Base-by-base conservation (phyloP, 1,140 invertebrate species). In the Hydropsyche tenuis region DNA sequence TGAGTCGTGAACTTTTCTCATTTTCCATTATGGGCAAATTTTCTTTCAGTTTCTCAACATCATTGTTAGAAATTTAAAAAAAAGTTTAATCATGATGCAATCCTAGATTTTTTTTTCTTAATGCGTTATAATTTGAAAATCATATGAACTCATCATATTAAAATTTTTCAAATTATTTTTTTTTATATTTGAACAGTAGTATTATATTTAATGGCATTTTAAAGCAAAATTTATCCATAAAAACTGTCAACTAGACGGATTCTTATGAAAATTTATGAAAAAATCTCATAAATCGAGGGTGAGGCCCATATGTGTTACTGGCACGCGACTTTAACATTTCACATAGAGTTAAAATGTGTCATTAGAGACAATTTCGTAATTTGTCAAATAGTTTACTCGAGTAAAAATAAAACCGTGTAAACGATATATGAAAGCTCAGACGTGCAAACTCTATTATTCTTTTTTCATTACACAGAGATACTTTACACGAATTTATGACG, bases 311-410 rank as follows among this genome's bases (percentile, higher is more conserved):
- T 60, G 56, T 27, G 20, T 60, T 23, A 12, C 23, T 23, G 23
- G n/a, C 56, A 60, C 56, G 56, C 56, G 56, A 60, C 56, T 60
- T 60, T 60, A 25, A 60, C 56, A 60, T 60, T 60, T 60, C 56
- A 60, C 56, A 22, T 22, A 25, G 22, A 60, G 56, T 60, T 60
- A 25, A 60, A 60, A 60, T 60, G 22, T 60, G 56, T 60, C 23
- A 60, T 60, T 60, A 60, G 22, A 22, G 56, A 60, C 56, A 60
- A 60, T 60, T 60, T 60, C 23, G 56, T 23, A 60, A 60, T 60
- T 60, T 60, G 56, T 60, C 56, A 60, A 23, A 23, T 60, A 3
- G 12, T 48, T 48, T 7, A 16, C 12, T 48, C 14, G 45, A 6
- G 45, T n/a, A 6, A 48, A 48, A 48, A 48, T n/a, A 48, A 48